phyloP scores from a whole-genome alignment of 2,113 vertebrate genomes.

The Phaethornis superciliosus region DNA sequence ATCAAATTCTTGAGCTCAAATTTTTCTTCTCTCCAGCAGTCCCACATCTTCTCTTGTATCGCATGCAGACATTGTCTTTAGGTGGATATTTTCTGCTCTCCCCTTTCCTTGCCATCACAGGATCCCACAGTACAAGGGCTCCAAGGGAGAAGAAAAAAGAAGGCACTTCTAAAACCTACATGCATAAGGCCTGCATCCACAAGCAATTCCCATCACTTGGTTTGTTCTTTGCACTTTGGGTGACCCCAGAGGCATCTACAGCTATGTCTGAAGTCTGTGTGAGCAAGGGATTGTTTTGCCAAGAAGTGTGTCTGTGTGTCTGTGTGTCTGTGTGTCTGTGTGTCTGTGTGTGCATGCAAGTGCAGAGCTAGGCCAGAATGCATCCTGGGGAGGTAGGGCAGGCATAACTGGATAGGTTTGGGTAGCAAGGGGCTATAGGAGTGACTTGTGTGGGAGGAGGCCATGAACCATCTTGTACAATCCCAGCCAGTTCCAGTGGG shows the following conservation, averaged over 20 bases:
- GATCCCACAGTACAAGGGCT: neutral
- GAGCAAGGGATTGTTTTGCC: neutral
- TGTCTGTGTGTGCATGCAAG: neutral
- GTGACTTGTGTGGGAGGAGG: neutral
- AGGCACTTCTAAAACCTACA: neutral
- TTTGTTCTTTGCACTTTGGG: neutral
- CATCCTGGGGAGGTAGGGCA: neutral
- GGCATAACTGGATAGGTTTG: neutral
- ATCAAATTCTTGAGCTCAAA: neutral
- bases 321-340: rapidly evolving
- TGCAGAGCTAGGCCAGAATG: neutral
- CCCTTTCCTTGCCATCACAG: neutral
- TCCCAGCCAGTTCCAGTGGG: neutral
- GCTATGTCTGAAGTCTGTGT: neutral
- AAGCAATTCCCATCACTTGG: neutral
- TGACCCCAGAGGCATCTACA: neutral
- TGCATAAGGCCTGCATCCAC: neutral
- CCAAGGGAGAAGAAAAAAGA: neutral
- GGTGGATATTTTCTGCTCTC: neutral
- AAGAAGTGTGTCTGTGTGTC: neutral
- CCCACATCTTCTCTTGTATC: neutral
- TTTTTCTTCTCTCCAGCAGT: neutral
- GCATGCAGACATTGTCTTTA: neutral
- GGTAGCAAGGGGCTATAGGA: neutral
- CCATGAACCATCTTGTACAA: neutral